Evolutionary conservation across 2,113 vertebrate genomes (phyloP).

Genomic region (Opisthocomus hoazin): DNA sequence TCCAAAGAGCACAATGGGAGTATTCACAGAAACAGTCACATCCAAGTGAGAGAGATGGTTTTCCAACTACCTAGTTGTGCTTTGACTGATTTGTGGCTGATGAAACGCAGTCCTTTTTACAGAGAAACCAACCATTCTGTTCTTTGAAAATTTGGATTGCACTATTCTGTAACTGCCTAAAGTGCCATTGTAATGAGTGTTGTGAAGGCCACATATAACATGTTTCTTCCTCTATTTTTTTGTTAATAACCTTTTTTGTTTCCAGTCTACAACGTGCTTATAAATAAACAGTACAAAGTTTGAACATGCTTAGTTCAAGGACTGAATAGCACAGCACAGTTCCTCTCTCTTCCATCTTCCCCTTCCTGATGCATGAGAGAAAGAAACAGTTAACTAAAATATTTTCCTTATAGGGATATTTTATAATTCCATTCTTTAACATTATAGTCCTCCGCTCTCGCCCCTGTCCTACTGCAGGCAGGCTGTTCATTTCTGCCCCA

Average conservation of each 20-base stretch:
- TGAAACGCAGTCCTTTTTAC: not conserved
- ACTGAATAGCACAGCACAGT: not conserved
- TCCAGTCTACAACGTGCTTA: not conserved
- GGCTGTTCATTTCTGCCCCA: not conserved
- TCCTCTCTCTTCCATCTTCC: not conserved
- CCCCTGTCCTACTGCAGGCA: not conserved
- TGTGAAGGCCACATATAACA: not conserved
- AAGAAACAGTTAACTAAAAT: not conserved
- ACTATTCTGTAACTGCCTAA: not conserved
- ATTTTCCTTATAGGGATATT: not conserved
- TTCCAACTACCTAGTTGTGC: not conserved
- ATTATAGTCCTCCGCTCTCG: not conserved
- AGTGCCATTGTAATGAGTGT: not conserved
- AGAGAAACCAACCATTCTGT: not conserved
- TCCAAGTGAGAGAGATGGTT: not conserved
- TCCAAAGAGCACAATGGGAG: not conserved
- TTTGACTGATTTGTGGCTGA: not conserved
- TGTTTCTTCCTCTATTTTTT: not conserved
- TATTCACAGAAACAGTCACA: not conserved
- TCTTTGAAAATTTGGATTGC: not conserved
- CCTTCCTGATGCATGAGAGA: not conserved
- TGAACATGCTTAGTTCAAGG: not conserved
- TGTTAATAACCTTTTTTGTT: not conserved
- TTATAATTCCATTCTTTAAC: not conserved
- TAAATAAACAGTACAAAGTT: not conserved